Percentiles rank a stretch among this genome's conserved stretches.
Evolutionary conservation across 2,888 invertebrate genomes (phyloP).

Genomic region (Danaus chrysippus): DNA sequence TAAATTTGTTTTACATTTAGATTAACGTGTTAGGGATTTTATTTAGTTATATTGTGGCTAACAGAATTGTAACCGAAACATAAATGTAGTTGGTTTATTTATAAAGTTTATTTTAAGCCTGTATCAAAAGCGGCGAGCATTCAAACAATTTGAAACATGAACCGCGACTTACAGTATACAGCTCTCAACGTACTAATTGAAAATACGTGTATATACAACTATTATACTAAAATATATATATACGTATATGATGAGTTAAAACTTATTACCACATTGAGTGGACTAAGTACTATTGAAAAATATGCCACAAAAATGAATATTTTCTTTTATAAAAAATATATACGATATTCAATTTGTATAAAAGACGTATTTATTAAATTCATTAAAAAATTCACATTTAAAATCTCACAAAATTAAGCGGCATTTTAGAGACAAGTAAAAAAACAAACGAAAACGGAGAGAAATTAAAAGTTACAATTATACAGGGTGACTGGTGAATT

Average conservation of each 20-base stretch:
- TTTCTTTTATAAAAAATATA: no score
- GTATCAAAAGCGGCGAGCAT: conserved; percentile 20
- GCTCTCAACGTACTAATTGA: conserved; percentile 25
- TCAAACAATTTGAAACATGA: conserved; percentile 30
- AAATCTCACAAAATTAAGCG: conserved; percentile 12
- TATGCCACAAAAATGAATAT: no score
- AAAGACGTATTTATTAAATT: no score
- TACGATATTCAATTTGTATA: no score
- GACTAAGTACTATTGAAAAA: no score
- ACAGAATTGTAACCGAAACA: not conserved
- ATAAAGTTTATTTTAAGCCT: conserved; percentile 12
- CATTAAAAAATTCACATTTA: conserved; percentile 2
- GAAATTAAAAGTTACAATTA: no score
- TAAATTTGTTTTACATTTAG: not conserved
- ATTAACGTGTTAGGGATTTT: not conserved
- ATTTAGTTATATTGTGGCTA: no score
- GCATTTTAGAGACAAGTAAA: not conserved
- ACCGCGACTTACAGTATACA: conserved; percentile 25
- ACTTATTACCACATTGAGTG: not conserved
- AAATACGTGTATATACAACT: conserved; percentile 27
- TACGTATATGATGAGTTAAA: not conserved
- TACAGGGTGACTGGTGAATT: no score
- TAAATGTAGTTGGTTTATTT: not conserved
- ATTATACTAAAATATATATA: conserved; percentile 19
- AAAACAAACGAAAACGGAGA: not conserved